phyloP scores from a whole-genome alignment of 2,888 invertebrate genomes.

The Tolmerus cingulatus region DNA sequence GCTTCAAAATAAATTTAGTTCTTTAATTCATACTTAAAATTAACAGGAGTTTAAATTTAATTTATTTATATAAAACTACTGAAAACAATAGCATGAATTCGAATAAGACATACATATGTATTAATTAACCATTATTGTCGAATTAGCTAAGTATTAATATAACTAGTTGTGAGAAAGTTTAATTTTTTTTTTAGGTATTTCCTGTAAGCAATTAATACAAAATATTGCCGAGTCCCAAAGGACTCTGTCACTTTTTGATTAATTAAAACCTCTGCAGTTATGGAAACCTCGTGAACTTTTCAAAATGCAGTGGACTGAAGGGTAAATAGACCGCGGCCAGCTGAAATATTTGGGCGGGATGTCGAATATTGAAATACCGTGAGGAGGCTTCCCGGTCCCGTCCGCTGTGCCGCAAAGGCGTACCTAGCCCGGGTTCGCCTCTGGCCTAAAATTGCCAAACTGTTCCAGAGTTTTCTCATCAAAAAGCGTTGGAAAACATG shows the following conservation, averaged over 20 bases:
- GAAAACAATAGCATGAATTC: too few species aligned
- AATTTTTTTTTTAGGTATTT: too few species aligned
- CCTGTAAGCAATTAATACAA: too few species aligned
- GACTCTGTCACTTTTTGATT: background rate
- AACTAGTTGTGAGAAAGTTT: too few species aligned
- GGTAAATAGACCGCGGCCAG: background rate
- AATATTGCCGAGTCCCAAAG: background rate
- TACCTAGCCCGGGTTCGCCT: background rate
- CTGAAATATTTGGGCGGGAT: background rate
- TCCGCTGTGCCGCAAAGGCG: background rate
- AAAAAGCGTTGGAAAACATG: slow-evolving; percentile 38
- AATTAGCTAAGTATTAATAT: too few species aligned
- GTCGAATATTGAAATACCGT: background rate
- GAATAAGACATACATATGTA: too few species aligned
- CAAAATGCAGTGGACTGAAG: background rate
- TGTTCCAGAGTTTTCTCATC: slow-evolving; percentile 43
- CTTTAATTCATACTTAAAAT: too few species aligned
- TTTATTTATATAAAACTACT: too few species aligned
- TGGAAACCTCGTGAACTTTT: background rate
- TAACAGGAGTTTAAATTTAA: too few species aligned
- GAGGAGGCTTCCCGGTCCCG: background rate
- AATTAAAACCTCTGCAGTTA: background rate
- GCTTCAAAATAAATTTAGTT: too few species aligned
- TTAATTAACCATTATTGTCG: too few species aligned
- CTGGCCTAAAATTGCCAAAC: slow-evolving; percentile 27